phyloP scores from a whole-genome alignment of 1,140 invertebrate species.

The Drosophila nikananu region DNA sequence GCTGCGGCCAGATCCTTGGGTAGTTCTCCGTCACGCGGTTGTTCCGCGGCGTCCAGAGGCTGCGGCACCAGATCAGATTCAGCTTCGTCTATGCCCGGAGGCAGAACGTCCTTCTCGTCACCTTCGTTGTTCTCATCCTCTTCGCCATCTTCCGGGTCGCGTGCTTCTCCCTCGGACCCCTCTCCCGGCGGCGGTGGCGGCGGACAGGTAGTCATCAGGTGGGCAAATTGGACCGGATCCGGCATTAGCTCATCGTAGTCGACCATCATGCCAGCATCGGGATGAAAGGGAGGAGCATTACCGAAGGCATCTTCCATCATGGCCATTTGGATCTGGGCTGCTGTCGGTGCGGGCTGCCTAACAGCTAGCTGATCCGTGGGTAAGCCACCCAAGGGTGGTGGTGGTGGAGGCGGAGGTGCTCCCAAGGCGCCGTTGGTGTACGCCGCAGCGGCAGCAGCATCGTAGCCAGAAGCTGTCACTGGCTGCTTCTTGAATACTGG shows the following conservation, averaged over 20 bases:
- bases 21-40: slow-evolving; percentile 77
- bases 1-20: slow-evolving; percentile 90
- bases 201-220: slow-evolving; percentile 77
- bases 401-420: slow-evolving; percentile 54
- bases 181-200: slow-evolving; percentile 74
- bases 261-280: slow-evolving; percentile 81
- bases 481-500: slow-evolving; percentile 89
- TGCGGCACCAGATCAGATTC: slow-evolving; percentile 70
- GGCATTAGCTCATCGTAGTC: slow-evolving; percentile 85
- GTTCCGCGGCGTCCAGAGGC: slow-evolving; percentile 53
- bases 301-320: slow-evolving; percentile 84
- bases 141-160: slow-evolving; percentile 11
- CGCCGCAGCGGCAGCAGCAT: not conserved
- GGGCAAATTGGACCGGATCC: slow-evolving; percentile 83
- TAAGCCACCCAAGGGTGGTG: slow-evolving; percentile 27
- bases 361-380: slow-evolving; percentile 6
- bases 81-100: slow-evolving; percentile 79
- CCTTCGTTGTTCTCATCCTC: slow-evolving; percentile 20
- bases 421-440: slow-evolving; percentile 58
- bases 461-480: slow-evolving; percentile 19
- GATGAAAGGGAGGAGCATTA: slow-evolving; percentile 81
- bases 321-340: slow-evolving; percentile 82
- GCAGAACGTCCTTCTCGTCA: slow-evolving; percentile 68
- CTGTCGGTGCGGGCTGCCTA: slow-evolving; percentile 71
- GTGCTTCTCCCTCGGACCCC: slow-evolving; percentile 31